These are phyloP conservation scores for Aphis craccivora DNA, from an alignment of 1,140 invertebrate genomes.

Conservation along the genomic window DNA sequence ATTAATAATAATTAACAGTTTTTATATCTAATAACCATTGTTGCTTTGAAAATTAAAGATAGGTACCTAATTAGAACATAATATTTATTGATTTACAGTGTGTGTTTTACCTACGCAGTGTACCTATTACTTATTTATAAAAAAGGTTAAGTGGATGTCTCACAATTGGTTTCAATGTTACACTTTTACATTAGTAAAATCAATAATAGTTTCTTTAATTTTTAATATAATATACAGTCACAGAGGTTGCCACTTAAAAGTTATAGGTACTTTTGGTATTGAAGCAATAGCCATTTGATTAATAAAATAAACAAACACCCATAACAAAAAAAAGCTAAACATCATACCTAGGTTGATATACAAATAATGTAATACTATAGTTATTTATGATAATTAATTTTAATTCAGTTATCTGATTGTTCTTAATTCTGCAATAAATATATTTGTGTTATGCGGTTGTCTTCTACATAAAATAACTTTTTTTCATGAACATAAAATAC, in stretches of 20 bases:
- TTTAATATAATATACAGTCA: not conserved
- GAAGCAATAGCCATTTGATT: not conserved
- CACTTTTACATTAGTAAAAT: not conserved
- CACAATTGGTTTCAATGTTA: not conserved
- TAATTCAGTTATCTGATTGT: not conserved
- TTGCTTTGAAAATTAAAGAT: not conserved
- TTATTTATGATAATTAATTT: not conserved
- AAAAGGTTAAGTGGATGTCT: not conserved
- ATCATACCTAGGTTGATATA: not conserved
- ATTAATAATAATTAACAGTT: not conserved
- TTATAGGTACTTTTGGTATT: not conserved
- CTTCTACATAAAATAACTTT: not conserved
- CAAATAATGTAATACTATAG: not conserved
- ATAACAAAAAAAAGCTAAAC: not conserved
- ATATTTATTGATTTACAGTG: not conserved
- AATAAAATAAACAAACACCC: not conserved
- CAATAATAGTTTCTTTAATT: not conserved
- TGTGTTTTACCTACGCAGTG: not conserved
- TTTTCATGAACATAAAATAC: not conserved
- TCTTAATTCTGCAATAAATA: not conserved
- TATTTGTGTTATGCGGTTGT: not conserved
- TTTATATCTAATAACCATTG: not conserved
- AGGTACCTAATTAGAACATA: not conserved
- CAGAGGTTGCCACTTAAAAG: not conserved
- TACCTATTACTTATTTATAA: not conserved